Conservation (phyloP, 2,888 invertebrate species). For the Penaeus monodon region DNA sequence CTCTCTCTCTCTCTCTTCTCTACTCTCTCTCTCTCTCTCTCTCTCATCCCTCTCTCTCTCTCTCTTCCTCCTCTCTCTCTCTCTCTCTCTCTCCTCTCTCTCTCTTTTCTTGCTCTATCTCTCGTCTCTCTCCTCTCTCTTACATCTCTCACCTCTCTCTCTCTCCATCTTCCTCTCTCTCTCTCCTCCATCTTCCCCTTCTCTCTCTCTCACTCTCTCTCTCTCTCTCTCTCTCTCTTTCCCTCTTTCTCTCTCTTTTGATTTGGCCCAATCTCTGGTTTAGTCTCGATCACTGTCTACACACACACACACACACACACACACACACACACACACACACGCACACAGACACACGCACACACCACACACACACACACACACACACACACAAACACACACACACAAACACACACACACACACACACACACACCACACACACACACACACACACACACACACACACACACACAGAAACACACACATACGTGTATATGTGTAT, state of each 20-base stretch:
- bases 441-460: too few relatives aligned
- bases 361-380: too few relatives aligned
- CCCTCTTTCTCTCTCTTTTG: background rate
- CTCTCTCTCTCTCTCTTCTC: background rate
- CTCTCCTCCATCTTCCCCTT: too few relatives aligned
- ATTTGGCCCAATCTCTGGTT: background rate
- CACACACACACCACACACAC: too few relatives aligned
- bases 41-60: background rate
- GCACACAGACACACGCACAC: too few relatives aligned
- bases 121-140: background rate
- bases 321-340: constrained; percentile 8
- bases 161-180: background rate
- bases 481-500: background rate
- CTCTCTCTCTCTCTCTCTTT: background rate
- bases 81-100: background rate
- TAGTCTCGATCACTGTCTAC: background rate
- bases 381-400: too few relatives aligned
- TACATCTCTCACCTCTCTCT: background rate
- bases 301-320: background rate
- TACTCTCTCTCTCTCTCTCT: background rate
- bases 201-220: too few relatives aligned
- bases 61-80: too few relatives aligned
- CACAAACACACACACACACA: too few relatives aligned
- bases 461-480: too few relatives aligned
- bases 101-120: background rate